Evolutionary conservation across 2,797 vertebrate species (phyloP).

Genomic region (Lophotriccus pileatus): DNA sequence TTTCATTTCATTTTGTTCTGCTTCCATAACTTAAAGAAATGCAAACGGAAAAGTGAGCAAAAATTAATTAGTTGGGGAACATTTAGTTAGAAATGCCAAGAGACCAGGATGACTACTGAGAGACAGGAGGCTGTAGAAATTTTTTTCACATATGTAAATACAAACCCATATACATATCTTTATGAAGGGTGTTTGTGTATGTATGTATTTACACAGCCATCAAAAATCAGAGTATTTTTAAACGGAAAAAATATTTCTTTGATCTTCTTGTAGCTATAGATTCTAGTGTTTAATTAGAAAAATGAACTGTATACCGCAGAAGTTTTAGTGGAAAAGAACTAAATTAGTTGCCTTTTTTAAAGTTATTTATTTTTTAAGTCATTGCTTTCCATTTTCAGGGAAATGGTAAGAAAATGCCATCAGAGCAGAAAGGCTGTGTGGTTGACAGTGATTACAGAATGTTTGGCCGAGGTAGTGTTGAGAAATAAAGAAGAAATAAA

Average conservation of each 20-base stretch:
- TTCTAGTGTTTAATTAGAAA: background rate
- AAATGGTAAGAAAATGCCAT: background rate
- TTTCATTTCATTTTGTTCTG: too few relatives aligned
- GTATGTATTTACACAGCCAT: background rate
- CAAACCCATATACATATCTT: too few relatives aligned
- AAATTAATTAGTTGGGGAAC: background rate
- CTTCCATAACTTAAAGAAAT: background rate
- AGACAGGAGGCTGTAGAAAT: background rate
- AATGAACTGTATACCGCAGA: background rate
- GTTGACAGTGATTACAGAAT: background rate
- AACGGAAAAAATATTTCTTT: background rate
- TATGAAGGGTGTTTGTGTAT: background rate
- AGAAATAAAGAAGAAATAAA: background rate
- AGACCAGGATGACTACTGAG: background rate
- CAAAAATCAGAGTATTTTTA: background rate
- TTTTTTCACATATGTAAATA: background rate
- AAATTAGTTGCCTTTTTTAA: background rate
- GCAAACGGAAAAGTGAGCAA: background rate
- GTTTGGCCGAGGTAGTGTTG: background rate
- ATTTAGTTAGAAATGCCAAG: background rate
- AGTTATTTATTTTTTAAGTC: background rate
- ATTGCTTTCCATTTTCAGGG: background rate
- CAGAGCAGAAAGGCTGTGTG: background rate
- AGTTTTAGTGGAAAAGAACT: background rate
- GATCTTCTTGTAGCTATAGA: background rate